A percentile compares a stretch with the other conserved stretches of the same genome.
Conservation (phyloP, 2,113 vertebrate species). For the Rhinopomastus cyanomelas region DNA sequence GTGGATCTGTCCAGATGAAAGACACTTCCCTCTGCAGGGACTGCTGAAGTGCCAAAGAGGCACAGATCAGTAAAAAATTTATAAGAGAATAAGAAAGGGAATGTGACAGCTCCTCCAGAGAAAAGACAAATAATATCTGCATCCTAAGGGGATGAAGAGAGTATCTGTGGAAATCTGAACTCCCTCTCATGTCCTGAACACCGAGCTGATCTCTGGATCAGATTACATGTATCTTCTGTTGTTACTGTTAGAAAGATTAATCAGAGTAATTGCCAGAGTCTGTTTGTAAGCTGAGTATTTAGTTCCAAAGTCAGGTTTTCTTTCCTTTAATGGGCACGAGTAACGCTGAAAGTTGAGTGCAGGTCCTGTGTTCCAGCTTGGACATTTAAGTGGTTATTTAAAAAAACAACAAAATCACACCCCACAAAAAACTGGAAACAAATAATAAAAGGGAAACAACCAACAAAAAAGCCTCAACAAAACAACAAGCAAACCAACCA, state of each 20-base stretch:
- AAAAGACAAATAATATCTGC: not conserved
- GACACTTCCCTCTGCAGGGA: not conserved
- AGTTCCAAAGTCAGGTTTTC: slow-evolving; percentile 8
- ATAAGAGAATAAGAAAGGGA: not conserved
- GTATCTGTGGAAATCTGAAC: not conserved
- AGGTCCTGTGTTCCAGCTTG: not conserved
- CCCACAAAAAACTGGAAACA: not conserved
- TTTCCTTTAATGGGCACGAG: not conserved
- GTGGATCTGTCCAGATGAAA: not conserved
- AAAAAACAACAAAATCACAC: not conserved
- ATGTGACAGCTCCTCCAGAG: not conserved
- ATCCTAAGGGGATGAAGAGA: not conserved
- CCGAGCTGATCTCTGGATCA: not conserved
- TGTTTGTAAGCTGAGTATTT: slow-evolving; percentile 46
- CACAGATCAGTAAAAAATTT: not conserved
- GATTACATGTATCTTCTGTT: not conserved
- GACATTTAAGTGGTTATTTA: not conserved
- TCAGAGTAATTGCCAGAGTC: slow-evolving; percentile 9
- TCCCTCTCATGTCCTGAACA: not conserved
- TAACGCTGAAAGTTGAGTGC: not conserved
- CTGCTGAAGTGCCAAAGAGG: not conserved
- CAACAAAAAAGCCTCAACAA: not conserved
- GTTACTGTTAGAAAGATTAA: slow-evolving; percentile 11
- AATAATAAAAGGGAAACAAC: not conserved
- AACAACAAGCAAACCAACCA: not conserved